Evolutionary conservation across 35 echinoderm and acorn worm species (phyloP), one percentile per base, ranked within the genome.

Genomic region (Apostichopus parvimensis): DNA sequence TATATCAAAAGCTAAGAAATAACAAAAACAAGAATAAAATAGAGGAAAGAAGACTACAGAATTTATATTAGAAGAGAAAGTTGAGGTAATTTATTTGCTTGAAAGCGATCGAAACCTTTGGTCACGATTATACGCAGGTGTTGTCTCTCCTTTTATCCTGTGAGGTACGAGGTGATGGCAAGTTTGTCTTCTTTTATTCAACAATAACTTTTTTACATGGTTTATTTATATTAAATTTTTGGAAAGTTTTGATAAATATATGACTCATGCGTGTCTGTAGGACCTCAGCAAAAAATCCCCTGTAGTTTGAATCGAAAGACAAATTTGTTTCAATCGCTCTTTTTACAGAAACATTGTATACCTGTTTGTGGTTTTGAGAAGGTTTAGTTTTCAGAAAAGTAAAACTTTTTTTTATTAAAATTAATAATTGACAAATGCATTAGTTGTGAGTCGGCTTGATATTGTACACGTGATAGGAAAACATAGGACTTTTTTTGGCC

Each of bases 201-300:
- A 7, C 7, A 75, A 21, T 18, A 75, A 75, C 11, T 18, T 75
- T 75, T 75, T 3, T 14, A 13, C 14, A 75, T 75, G 71, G 81
- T 84, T 84, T 84, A 84, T 84, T 84, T 84, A 84, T 84, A 59
- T 84, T 58, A 55, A 56, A 84, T 59, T 59, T 17, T 45, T 45
- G 10, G 15, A 53, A 8, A 84, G 81, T 84, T 84, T 84, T 84
- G 81, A 84, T 84, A 84, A 84, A 84, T 55, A 84, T 56, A 58
- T 84, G 81, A 84, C 54, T 84, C 81, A 84, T 84, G n/a, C 18
- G 10, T 84, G 15, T 84, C 81, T 58, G 54, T 55, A 58, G 81
- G 81, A 22, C 17, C n/a, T 75, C 64, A 61, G 58, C 58, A 9
- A 61, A 61, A 61, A 9, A 61, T 45, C 34, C 34, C 34, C 34